phyloP scores from a whole-genome alignment of 2,113 vertebrate genomes.

The Scophthalmus maximus region DNA sequence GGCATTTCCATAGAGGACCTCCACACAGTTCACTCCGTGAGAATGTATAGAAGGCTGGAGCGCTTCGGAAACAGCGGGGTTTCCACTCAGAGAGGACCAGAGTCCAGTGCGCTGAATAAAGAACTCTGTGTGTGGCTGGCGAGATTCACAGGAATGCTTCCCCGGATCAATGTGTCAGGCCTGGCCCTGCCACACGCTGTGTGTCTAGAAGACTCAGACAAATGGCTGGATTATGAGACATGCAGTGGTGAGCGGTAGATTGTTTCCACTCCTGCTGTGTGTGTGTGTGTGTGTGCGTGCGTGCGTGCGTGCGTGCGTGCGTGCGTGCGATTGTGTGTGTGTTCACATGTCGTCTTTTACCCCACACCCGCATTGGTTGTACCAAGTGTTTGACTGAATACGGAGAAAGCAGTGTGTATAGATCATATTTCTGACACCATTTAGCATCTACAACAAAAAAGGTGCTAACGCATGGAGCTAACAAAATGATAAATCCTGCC shows the following conservation, averaged over 20 bases:
- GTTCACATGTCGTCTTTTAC: slow-evolving; percentile 38
- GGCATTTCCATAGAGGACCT: slow-evolving; percentile 16
- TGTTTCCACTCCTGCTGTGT: slow-evolving; percentile 40
- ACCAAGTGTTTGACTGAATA: slow-evolving; percentile 25
- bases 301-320: background rate
- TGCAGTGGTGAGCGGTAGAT: slow-evolving; percentile 58
- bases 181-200: slow-evolving; percentile 60
- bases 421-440: slow-evolving; percentile 36
- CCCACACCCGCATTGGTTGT: slow-evolving; percentile 31
- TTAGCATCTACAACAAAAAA: no score
- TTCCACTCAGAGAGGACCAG: slow-evolving; percentile 44
- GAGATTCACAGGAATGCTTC: slow-evolving; percentile 64
- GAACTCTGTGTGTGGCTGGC: slow-evolving; percentile 56
- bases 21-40: slow-evolving; percentile 21
- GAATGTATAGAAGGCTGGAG: slow-evolving; percentile 39
- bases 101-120: slow-evolving; percentile 50
- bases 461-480: slow-evolving; percentile 50
- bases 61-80: slow-evolving; percentile 46
- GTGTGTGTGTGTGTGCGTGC: slow-evolving; percentile 3
- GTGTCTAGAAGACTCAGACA: slow-evolving; percentile 68
- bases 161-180: slow-evolving; percentile 74
- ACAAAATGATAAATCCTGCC: no score
- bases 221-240: slow-evolving; percentile 69
- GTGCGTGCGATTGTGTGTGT: background rate
- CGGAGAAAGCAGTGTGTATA: background rate